A percentile compares a stretch with the other conserved stretches of the same genome.
Evolutionary conservation across 2,888 invertebrate species (phyloP).

Genomic region (Lypha dubia): DNA sequence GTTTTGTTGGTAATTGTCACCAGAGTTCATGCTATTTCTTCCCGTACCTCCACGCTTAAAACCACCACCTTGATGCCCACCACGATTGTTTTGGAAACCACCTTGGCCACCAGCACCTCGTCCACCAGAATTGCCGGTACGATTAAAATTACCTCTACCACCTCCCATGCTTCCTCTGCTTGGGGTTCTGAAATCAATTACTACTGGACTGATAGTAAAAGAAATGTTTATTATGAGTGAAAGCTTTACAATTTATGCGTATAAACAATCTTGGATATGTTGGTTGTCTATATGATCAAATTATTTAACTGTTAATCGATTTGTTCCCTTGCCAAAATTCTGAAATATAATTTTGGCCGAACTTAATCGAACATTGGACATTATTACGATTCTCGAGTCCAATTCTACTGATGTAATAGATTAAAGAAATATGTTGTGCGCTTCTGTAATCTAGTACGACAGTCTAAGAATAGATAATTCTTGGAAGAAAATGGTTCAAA

Average conservation of each 20-base stretch:
- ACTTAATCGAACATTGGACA: too few species aligned
- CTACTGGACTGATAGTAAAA: slow-evolving; percentile 14
- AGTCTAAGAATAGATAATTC: not conserved
- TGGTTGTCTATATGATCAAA: too few species aligned
- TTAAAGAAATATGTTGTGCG: too few species aligned
- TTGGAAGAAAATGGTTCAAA: too few species aligned
- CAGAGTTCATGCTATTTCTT: slow-evolving; percentile 72
- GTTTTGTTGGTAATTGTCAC: slow-evolving; percentile 79
- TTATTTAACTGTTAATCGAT: too few species aligned
- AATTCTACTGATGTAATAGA: too few species aligned
- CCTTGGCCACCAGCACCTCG: slow-evolving; percentile 80
- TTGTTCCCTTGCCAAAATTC: too few species aligned
- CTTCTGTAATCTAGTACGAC: too few species aligned
- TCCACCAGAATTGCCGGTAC: slow-evolving; percentile 81
- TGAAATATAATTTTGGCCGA: too few species aligned
- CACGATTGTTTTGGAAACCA: slow-evolving; percentile 75
- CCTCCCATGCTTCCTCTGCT: slow-evolving; percentile 62
- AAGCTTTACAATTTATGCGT: not conserved
- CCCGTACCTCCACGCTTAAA: slow-evolving; percentile 81
- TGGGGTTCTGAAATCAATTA: slow-evolving; percentile 49
- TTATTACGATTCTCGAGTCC: too few species aligned
- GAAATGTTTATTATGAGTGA: not conserved
- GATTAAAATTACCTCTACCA: slow-evolving; percentile 72
- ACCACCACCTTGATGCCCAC: slow-evolving; percentile 79
- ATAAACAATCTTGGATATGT: not conserved